A percentile compares a stretch with the other conserved stretches of the same genome.
Evolutionary conservation across 2,113 vertebrate genomes (phyloP).

Genomic region (Gila orcuttii): DNA sequence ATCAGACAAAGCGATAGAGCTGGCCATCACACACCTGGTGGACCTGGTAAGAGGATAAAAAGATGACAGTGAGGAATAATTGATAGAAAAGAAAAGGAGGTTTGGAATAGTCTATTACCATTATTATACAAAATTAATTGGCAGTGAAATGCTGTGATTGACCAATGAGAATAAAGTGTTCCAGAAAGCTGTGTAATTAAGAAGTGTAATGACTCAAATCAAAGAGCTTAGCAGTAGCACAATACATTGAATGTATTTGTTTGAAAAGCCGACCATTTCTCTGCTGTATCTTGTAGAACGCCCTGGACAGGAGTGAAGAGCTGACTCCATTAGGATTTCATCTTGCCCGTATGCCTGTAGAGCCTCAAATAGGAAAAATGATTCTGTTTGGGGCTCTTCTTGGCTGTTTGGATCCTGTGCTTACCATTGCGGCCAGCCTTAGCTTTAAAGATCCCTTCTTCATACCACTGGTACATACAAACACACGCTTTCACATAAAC

Average conservation of each 20-base stretch:
- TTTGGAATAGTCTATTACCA: background rate
- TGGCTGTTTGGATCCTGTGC: conserved; percentile 92
- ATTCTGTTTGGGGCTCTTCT: conserved; percentile 95
- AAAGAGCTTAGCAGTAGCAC: background rate
- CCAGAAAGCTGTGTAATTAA: background rate
- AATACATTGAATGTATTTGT: background rate
- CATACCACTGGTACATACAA: conserved; percentile 87
- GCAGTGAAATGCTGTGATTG: background rate
- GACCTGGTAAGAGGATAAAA: conserved; percentile 82
- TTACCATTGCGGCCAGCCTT: conserved; percentile 95
- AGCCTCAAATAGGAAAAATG: conserved; percentile 97
- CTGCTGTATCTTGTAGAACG: conserved; percentile 78
- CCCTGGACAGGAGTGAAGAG: conserved; percentile 88
- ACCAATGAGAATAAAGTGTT: background rate
- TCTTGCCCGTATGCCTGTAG: conserved; percentile 91
- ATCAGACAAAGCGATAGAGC: conserved; percentile 79
- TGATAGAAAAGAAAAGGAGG: background rate
- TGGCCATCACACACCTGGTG: conserved; percentile 90
- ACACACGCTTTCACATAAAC: conserved; percentile 17
- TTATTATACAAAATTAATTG: background rate
- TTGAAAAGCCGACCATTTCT: background rate
- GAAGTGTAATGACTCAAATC: background rate
- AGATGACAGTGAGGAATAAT: background rate
- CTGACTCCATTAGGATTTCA: conserved; percentile 93
- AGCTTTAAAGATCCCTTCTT: conserved; percentile 99